Base-by-base conservation (phyloP, 2,797 vertebrate species). In the Microcaecilia unicolor region DNA sequence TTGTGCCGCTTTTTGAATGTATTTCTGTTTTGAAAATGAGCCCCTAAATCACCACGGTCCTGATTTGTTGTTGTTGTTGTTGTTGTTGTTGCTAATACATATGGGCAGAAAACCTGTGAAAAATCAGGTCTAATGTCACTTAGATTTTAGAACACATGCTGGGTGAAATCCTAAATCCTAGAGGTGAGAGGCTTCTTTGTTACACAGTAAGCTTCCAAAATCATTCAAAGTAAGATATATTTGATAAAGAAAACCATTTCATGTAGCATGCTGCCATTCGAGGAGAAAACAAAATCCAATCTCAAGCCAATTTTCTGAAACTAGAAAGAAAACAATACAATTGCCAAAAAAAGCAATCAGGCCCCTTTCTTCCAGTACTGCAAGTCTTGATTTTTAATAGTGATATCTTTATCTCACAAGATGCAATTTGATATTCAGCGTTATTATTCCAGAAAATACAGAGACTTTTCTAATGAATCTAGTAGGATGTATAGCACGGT, bases 341-440 rank as follows among this genome's bases (percentile, higher is more conserved):
- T 56, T 55, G 23, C 36, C 34, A 40, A 57, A 41, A n/a, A 71
- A 72, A 71, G 38, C 45, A 70, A 61, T 67, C 54, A 61, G 35
- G 31, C 24, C 39, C n/a, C 29, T 27, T 59, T 45, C 29, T 28
- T 53, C 48, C 55, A 44, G 34, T 34, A 12, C 31, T 45, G 41
- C 36, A 31, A 61, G 51, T 44, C 59, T 58, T 61, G 61, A 60
- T 69, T 70, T 65, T 76, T 69, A 71, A 70, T 60, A 67, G 56
- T 51, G 50, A 56, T 39, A 41, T 17, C n/a, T 65, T 54, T 52
- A 38, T 62, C 46, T 64, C 39, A 63, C 27, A 36, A 51, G 60
- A 42, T 32, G 56, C 20, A 50, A 48, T 55, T 64, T 61, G 30
- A 64, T 65, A 59, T 17, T 0, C 1, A 59, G 61, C 46, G 51